Conservation (phyloP, 2,888 invertebrate species). For the Cremastinae sp. region DNA sequence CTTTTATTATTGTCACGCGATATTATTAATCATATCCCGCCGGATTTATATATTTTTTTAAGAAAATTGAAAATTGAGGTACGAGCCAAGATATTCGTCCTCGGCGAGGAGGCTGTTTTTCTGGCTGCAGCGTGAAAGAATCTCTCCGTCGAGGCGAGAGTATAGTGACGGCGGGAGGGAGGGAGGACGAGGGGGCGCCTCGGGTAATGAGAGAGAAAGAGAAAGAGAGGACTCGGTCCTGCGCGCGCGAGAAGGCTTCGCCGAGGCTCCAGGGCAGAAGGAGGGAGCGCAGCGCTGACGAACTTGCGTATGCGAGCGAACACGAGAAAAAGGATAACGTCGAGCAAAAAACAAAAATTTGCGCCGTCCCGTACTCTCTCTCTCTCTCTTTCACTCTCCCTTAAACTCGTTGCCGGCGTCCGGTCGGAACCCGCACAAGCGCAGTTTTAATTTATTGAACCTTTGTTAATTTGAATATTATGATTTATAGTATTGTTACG, state of each 20-base stretch:
- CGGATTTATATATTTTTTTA: slow-evolving; percentile 15
- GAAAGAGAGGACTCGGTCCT: slow-evolving; percentile 51
- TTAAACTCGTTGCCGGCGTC: too few relatives aligned
- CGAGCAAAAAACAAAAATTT: slow-evolving; percentile 36
- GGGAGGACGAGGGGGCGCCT: not conserved
- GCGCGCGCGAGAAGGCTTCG: slow-evolving; percentile 53
- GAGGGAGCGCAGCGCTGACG: slow-evolving; percentile 58
- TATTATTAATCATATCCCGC: slow-evolving; percentile 29
- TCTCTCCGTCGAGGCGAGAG: too few relatives aligned
- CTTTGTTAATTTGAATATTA: slow-evolving; percentile 72
- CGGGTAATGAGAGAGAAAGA: slow-evolving; percentile 45
- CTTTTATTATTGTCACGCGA: not conserved
- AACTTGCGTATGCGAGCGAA: slow-evolving; percentile 47
- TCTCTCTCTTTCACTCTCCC: slow-evolving; percentile 41
- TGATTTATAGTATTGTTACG: slow-evolving; percentile 71
- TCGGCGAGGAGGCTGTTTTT: slow-evolving; percentile 19
- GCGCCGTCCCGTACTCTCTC: slow-evolving; percentile 25
- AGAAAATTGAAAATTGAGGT: slow-evolving; percentile 9
- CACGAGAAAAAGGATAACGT: slow-evolving; percentile 18
- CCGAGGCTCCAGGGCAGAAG: slow-evolving; percentile 59
- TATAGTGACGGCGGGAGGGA: slow-evolving; percentile 9
- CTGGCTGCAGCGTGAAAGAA: slow-evolving; percentile 24
- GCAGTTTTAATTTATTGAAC: slow-evolving; percentile 71
- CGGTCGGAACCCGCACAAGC: slow-evolving; percentile 61
- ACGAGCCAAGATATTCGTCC: slow-evolving; percentile 2